Evolutionary conservation across 1,140 invertebrate genomes (phyloP).

Genomic region (Plutomurus gul): DNA sequence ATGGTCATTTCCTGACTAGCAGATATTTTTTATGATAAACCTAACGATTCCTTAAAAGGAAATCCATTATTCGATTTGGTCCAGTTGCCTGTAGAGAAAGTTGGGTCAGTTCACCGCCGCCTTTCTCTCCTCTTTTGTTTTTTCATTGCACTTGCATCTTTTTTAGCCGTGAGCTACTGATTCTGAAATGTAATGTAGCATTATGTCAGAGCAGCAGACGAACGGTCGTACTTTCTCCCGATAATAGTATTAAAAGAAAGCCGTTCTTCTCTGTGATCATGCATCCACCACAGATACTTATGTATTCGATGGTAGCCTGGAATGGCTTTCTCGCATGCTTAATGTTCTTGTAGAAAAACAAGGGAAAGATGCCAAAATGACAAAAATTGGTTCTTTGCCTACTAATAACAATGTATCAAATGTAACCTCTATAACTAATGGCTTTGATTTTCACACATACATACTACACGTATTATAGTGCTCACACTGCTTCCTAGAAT

Average conservation of each 20-base stretch:
- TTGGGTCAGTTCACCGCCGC: not conserved
- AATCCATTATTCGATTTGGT: not conserved
- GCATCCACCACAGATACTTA: not conserved
- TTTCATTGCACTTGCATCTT: conserved; percentile 17
- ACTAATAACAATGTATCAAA: conserved; percentile 30
- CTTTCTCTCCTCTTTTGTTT: not conserved
- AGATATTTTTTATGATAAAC: too few species aligned
- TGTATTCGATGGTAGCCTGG: not conserved
- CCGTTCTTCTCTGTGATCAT: not conserved
- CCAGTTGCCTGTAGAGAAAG: not conserved
- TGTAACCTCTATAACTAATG: conserved; percentile 10
- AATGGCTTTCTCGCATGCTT: conserved; percentile 20
- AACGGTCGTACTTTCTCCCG: too few species aligned
- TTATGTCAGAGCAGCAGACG: too few species aligned
- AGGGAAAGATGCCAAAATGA: conserved; percentile 23
- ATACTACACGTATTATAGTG: too few species aligned
- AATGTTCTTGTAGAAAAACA: conserved; percentile 22
- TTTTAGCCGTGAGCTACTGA: not conserved
- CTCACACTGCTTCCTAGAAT: too few species aligned
- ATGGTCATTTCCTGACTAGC: too few species aligned
- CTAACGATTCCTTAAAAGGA: too few species aligned
- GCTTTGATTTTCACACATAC: conserved; percentile 19
- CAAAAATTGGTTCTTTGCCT: conserved; percentile 24
- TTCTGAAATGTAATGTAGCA: not conserved
- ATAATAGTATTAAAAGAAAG: not conserved